These are phyloP conservation scores for Saxicola maurus DNA, from an alignment of 2,797 vertebrate species.

Conservation along the genomic window DNA sequence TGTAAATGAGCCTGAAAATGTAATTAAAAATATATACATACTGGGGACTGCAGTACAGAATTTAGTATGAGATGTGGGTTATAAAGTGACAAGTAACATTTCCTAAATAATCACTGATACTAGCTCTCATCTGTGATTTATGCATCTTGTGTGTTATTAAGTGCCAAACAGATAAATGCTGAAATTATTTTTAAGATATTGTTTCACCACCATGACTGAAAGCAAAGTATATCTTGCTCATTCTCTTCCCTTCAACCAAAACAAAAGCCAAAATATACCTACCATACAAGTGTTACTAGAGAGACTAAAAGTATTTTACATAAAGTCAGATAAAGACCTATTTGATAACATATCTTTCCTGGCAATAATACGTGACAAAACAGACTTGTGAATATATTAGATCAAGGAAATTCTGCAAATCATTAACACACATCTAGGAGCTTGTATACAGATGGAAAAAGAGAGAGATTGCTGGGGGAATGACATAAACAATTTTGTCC, in stretches of 20 bases:
- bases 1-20: slow-evolving; percentile 64
- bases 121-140: background rate
- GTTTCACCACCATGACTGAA: background rate
- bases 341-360: background rate
- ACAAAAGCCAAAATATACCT: background rate
- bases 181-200: background rate
- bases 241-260: background rate
- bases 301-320: background rate
- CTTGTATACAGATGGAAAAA: background rate
- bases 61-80: slow-evolving; percentile 8
- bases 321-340: background rate
- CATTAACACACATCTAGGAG: background rate
- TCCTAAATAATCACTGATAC: background rate
- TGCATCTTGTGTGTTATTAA: background rate
- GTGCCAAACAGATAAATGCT: background rate
- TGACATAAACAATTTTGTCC: background rate
- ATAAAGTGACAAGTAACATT: slow-evolving; percentile 15
- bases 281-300: background rate
- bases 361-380: background rate
- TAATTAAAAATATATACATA: slow-evolving; percentile 64
- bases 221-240: background rate
- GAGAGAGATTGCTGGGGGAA: background rate
- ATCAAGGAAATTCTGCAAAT: background rate
- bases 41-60: background rate
- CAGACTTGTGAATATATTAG: background rate